Evolutionary conservation across 2,797 vertebrate genomes (phyloP).

Genomic region (Malacoctenus gilli): DNA sequence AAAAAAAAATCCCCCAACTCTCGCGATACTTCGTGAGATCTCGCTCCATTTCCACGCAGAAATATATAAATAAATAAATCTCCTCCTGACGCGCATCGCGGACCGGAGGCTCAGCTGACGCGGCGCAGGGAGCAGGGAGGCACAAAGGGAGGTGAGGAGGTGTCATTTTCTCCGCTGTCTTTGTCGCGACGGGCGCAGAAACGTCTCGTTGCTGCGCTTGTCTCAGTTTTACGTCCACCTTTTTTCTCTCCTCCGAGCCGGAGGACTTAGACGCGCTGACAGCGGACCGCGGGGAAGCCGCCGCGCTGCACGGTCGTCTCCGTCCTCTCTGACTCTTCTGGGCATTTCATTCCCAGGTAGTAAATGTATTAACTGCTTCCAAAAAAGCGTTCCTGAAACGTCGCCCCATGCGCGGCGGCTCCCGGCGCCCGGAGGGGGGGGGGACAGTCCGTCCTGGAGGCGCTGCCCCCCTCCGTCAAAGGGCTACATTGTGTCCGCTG

Average conservation of each 20-base stretch:
- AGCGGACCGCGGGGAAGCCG: too few species aligned
- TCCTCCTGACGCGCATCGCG: constrained; percentile 17
- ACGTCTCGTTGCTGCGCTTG: too few species aligned
- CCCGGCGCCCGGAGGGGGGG: too few species aligned
- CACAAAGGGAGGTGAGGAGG: constrained; percentile 47
- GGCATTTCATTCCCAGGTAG: too few species aligned
- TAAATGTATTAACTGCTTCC: too few species aligned
- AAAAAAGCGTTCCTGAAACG: not conserved
- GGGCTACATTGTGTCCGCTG: constrained; percentile 78
- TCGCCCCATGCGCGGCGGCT: constrained; percentile 1
- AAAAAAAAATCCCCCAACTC: constrained; percentile 35
- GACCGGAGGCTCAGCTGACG: constrained; percentile 47
- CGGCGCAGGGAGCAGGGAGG: constrained; percentile 47
- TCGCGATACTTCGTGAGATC: constrained; percentile 63
- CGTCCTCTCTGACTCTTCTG: too few species aligned
- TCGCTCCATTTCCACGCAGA: constrained; percentile 34
- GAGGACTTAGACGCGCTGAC: too few species aligned
- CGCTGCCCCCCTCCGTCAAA: constrained; percentile 64
- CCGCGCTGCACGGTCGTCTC: too few species aligned
- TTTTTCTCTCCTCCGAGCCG: too few species aligned
- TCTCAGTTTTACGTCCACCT: too few species aligned
- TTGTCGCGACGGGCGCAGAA: too few species aligned
- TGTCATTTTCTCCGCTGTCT: not conserved
- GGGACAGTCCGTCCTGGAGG: constrained; percentile 50
- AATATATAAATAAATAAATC: constrained; percentile 21